Conservation (phyloP, 30 jellyfish, hydroid and myxozoan species). For the Hydractinia echinata region DNA sequence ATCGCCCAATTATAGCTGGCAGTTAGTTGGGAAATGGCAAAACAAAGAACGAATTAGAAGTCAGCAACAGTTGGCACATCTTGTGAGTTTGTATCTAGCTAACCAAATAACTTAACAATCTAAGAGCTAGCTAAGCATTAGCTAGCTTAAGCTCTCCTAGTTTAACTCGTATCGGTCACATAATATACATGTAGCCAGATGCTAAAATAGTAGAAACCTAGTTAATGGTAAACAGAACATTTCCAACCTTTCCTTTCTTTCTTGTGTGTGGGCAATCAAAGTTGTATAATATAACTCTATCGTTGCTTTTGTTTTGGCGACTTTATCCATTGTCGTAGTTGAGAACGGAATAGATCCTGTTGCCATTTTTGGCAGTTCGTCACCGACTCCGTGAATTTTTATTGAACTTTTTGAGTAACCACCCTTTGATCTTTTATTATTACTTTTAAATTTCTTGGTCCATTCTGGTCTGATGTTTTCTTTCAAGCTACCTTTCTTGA, state of each 20-base stretch:
- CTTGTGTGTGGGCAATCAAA: constrained; percentile 80
- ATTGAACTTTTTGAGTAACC: constrained; percentile 31
- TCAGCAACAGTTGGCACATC: too few relatives aligned
- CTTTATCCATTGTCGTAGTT: constrained; percentile 73
- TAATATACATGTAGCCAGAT: too few relatives aligned
- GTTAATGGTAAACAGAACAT: background rate
- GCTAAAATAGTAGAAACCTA: too few relatives aligned
- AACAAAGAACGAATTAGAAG: too few relatives aligned
- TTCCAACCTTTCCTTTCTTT: constrained; percentile 52
- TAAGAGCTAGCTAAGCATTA: too few relatives aligned
- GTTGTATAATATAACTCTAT: constrained; percentile 85
- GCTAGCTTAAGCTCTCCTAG: too few relatives aligned
- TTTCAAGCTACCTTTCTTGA: constrained; percentile 19
- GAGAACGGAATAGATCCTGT: constrained; percentile 69
- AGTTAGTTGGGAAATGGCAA: too few relatives aligned
- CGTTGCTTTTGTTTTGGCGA: constrained; percentile 90
- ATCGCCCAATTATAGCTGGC: too few relatives aligned
- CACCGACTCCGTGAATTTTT: constrained; percentile 16
- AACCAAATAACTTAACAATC: too few relatives aligned
- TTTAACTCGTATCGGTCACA: too few relatives aligned
- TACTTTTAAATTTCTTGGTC: background rate
- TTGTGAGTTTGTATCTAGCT: too few relatives aligned
- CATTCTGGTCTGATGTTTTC: constrained; percentile 25
- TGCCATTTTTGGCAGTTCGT: constrained; percentile 48
- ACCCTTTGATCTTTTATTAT: constrained; percentile 16